Evolutionary conservation across 2,888 invertebrate species (phyloP).

Genomic region (Neoaliturus tenellus): DNA sequence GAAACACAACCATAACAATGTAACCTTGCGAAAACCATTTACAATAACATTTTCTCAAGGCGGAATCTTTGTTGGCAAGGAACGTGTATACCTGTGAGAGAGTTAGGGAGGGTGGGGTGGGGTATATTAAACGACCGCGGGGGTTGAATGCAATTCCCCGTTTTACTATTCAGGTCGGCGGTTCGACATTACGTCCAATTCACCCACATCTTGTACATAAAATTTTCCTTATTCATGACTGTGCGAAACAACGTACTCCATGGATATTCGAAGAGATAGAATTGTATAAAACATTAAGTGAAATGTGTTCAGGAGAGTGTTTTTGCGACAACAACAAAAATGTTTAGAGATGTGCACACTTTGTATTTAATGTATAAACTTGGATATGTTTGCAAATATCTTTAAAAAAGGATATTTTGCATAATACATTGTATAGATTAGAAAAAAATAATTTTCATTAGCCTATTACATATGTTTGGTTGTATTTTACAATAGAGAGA

Average conservation of each 20-base stretch:
- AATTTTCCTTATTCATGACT: neutral
- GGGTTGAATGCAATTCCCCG: slow-evolving; percentile 18
- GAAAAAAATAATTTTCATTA: too few relatives aligned
- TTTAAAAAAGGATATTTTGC: too few relatives aligned
- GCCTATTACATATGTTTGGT: too few relatives aligned
- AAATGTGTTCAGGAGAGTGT: too few relatives aligned
- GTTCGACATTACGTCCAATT: neutral
- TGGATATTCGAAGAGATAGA: too few relatives aligned
- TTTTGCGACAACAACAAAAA: too few relatives aligned
- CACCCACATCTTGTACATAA: slow-evolving; percentile 9
- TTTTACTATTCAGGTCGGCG: slow-evolving; percentile 13
- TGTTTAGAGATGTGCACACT: too few relatives aligned
- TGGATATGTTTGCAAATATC: too few relatives aligned
- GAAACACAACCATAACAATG: slow-evolving; percentile 13
- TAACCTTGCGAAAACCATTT: neutral
- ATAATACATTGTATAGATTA: too few relatives aligned
- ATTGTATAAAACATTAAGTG: too few relatives aligned
- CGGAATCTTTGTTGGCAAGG: neutral
- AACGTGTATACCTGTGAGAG: neutral
- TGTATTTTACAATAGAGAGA: too few relatives aligned
- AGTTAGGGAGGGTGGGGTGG: neutral
- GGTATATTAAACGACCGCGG: slow-evolving; percentile 16
- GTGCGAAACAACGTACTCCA: neutral
- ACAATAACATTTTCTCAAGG: neutral
- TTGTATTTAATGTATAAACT: too few relatives aligned